Evolutionary conservation across 2,797 vertebrate species (phyloP), one percentile per base, ranked within the genome.

Genomic region (Gephyroberyx darwinii): DNA sequence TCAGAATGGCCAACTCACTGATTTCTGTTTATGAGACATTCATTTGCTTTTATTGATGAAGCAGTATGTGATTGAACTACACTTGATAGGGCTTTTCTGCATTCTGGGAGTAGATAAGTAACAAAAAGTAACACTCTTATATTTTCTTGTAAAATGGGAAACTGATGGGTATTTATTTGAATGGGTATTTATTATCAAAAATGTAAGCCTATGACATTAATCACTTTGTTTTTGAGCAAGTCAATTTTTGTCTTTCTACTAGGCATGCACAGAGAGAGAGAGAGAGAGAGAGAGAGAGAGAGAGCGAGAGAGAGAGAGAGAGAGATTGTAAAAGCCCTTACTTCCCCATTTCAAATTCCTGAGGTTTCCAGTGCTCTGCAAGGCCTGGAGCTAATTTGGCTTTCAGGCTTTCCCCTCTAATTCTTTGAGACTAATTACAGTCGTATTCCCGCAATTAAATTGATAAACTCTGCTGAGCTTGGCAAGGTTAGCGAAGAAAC

Each of bases 371-470:
- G 75, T 8, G 12, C 66, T 69, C 52, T 82, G 77, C 53, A 86
- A 90, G 74, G 90, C 91, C 91, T 93, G 92, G 84, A 92, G 90
- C 89, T 92, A 85, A 90, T 94, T 93, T 92, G 82, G 77, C 77
- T 84, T 89, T 92, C 78, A 88, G 82, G 84, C 86, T 89, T 89
- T 86, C 81, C 86, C 90, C 85, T 91, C 72, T 92, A 92, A 92
- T 92, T 91, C 90, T 85, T 86, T 62, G 64, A 31, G 76, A 92
- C 90, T 93, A 92, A 93, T 93, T 91, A 92, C 84, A 89, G 84
- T 79, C 79, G 73, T 83, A 88, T 92, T 92, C 85, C 87, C 52
- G 78, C 89, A 92, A 90, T 93, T 92, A 92, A 91, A 89, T 86
- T 87, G 86, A 92, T 92, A 90, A 92, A 92, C 89, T 92, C 72